These are phyloP conservation scores for Lithobates pipiens DNA, from an alignment of 2,797 vertebrate species.

Conservation along the genomic window DNA sequence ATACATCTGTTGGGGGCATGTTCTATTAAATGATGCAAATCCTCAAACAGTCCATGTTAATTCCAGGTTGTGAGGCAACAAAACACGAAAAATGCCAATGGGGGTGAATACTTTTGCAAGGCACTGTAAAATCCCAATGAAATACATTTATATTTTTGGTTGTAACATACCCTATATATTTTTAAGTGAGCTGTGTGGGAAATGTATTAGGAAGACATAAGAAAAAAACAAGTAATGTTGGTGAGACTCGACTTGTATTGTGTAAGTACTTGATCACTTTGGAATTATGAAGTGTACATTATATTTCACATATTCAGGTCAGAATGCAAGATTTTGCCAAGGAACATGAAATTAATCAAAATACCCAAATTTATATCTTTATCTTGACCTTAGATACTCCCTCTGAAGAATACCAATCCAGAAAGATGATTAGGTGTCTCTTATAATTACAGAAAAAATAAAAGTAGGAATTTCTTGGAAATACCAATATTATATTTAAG, in stretches of 20 bases:
- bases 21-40: no score
- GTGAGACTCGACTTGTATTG: background rate
- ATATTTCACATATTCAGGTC: background rate
- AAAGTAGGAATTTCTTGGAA: slow-evolving; percentile 25
- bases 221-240: background rate
- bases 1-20: no score
- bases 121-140: no score
- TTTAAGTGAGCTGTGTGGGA: no score
- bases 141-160: no score
- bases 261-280: background rate
- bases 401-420: background rate
- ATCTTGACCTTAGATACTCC: slow-evolving; percentile 32
- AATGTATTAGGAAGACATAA: background rate
- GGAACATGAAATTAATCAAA: slow-evolving; percentile 10
- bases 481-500: background rate
- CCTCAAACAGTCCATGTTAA: no score
- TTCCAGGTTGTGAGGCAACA: no score
- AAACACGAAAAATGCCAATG: no score
- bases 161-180: no score
- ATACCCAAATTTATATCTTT: slow-evolving; percentile 34
- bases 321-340: background rate
- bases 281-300: background rate
- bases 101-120: no score
- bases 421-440: slow-evolving; percentile 19
- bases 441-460: slow-evolving; percentile 43